A percentile compares a stretch with the other conserved stretches of the same genome.
Evolutionary conservation across 2,888 invertebrate genomes (phyloP).

Genomic region (Drosophila sordidapex): DNA sequence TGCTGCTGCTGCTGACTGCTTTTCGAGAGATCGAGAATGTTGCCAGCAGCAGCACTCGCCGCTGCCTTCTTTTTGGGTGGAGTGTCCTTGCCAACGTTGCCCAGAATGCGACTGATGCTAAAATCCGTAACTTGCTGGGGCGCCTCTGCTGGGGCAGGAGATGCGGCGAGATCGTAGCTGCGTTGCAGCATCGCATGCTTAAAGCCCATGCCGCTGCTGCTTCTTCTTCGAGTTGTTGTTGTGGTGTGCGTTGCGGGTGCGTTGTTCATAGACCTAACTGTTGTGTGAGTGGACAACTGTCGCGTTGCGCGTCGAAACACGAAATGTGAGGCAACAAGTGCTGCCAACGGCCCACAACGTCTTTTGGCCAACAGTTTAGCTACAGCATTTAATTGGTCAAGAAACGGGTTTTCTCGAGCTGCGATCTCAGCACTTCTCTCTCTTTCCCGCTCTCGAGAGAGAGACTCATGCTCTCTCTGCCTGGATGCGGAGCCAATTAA

Average conservation of each 20-base stretch:
- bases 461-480: not conserved
- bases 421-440: constrained; percentile 6
- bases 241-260: constrained; percentile 30
- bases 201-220: constrained; percentile 74
- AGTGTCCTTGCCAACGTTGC: constrained; percentile 31
- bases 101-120: constrained; percentile 82
- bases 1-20: constrained; percentile 32
- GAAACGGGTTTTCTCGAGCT: constrained; percentile 55
- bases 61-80: constrained; percentile 31
- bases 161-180: constrained; percentile 75
- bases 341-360: constrained; percentile 64
- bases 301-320: constrained; percentile 82
- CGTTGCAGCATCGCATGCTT: constrained; percentile 84
- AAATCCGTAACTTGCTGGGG: constrained; percentile 82
- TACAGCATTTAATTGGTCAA: constrained; percentile 72
- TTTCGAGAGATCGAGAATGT: constrained; percentile 83
- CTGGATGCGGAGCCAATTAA: constrained; percentile 56
- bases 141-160: constrained; percentile 44
- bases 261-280: constrained; percentile 74
- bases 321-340: constrained; percentile 75
- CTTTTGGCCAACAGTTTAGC: constrained; percentile 45
- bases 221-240: not conserved
- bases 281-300: constrained; percentile 64
- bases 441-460: not conserved
- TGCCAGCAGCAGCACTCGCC: constrained; percentile 3